These are phyloP conservation scores for Tachyglossus aculeatus DNA, from an alignment of 2,797 vertebrate genomes.

Conservation along the genomic window DNA sequence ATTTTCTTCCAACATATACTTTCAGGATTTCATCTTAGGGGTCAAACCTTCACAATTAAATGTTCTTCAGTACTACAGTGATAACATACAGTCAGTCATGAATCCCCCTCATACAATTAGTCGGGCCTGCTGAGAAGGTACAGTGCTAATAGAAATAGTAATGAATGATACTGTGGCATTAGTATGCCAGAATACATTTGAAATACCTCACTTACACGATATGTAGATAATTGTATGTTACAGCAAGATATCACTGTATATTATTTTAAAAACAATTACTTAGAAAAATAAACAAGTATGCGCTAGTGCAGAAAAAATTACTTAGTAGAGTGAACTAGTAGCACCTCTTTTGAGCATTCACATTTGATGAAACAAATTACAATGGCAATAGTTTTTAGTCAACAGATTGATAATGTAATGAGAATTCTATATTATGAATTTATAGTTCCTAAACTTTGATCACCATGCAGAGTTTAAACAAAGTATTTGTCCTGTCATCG, in stretches of 20 bases:
- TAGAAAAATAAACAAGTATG: conserved; percentile 10
- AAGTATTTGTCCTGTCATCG: conserved; percentile 35
- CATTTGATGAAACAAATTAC: conserved; percentile 30
- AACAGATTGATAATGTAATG: neutral
- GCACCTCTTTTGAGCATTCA: conserved; percentile 20
- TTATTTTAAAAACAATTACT: conserved; percentile 49
- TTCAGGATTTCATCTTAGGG: conserved; percentile 38
- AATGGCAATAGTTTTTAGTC: neutral
- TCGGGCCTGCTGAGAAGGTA: conserved; percentile 43
- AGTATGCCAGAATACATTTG: conserved; percentile 22
- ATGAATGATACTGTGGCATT: conserved; percentile 31
- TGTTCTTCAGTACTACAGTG: conserved; percentile 32
- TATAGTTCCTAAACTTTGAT: conserved; percentile 24
- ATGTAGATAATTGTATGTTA: conserved; percentile 38
- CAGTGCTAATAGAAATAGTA: conserved; percentile 45
- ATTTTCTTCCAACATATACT: conserved; percentile 28
- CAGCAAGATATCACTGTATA: conserved; percentile 27
- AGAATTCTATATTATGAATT: neutral
- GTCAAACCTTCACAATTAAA: conserved; percentile 52
- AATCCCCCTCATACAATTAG: conserved; percentile 59
- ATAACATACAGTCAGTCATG: conserved; percentile 22
- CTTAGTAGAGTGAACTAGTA: conserved; percentile 30
- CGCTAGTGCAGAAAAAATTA: conserved; percentile 48
- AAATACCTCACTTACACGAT: conserved; percentile 37
- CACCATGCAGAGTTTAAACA: too few relatives aligned